These are phyloP conservation scores for Mirounga angustirostris DNA, from an alignment of 2,113 vertebrate species.

Conservation along the genomic window DNA sequence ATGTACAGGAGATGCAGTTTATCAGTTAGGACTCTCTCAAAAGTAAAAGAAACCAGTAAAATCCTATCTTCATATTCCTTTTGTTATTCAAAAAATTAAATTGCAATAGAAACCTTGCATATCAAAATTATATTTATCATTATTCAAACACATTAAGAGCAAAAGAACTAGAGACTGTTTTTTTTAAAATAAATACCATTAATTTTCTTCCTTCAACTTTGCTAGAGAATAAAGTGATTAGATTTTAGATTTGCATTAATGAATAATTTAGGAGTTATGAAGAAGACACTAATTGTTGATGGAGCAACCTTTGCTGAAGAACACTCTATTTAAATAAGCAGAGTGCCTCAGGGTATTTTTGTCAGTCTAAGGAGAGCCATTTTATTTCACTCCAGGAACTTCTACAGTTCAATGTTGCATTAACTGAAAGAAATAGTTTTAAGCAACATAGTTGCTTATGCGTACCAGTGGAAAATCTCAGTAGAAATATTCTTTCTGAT, in stretches of 20 bases:
- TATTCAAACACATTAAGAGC: constrained; percentile 60
- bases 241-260: constrained; percentile 79
- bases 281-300: constrained; percentile 75
- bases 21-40: background rate
- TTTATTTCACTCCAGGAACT: constrained; percentile 68
- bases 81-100: constrained; percentile 57
- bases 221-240: constrained; percentile 71
- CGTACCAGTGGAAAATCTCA: background rate
- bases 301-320: constrained; percentile 55
- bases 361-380: background rate
- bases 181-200: constrained; percentile 67
- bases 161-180: constrained; percentile 11
- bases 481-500: background rate
- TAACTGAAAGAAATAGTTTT: constrained; percentile 45
- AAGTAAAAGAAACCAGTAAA: constrained; percentile 10
- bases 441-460: constrained; percentile 37
- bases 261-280: constrained; percentile 77
- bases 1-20: background rate
- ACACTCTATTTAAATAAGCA: constrained; percentile 64
- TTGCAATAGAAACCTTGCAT: background rate
- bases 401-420: constrained; percentile 29
- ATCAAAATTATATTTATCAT: constrained; percentile 58
- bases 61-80: constrained; percentile 3
- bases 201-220: constrained; percentile 73
- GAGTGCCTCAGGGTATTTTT: constrained; percentile 20